Base-by-base conservation (phyloP, 1,140 invertebrate genomes). In the Pomacea maculata region DNA sequence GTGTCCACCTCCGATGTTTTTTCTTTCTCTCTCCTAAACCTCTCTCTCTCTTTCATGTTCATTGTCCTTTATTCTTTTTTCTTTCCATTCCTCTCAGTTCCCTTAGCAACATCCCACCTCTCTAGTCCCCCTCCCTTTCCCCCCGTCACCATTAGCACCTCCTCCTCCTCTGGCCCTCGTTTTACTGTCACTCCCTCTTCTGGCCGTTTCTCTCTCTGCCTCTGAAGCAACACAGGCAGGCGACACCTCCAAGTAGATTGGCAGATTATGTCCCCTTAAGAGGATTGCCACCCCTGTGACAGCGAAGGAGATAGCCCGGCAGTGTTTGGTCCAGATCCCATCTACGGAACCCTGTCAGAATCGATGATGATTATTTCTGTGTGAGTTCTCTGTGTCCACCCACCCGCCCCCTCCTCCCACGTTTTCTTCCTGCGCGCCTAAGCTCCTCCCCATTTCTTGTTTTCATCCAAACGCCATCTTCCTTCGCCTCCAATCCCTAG, bases 261-360 rank as follows among this genome's bases (percentile, higher is more conserved):
- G 77, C 77, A 78, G 77, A 78, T 78, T 78, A 78, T 78, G 77
- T 71, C 77, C 77, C 77, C 77, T 78, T 78, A 78, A 78, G 77
- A 78, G 77, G 77, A 78, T 78, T 78, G 77, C 77, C 77, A 54
- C 77, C 77, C 67, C 21, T 70, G 77, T 78, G 77, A 78, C 77
- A 78, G 77, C 77, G 57, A 11, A 67, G 67, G 65, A 78, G 77
- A 78, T 78, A 78, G 67, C 34, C n/a, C 17, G 45, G 34, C 77
- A 78, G 29, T 78, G 77, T 78, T 78, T 78, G 67, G 63, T 68
- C 67, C 67, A 68, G 25, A 54, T 54, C 64, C 77, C 77, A 78
- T 78, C 77, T 78, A 78, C 70, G 64, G 55, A 34, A 57, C 65
- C 77, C 12, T 19, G 63, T 70, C 52, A 67, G 67, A 78, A 78